phyloP scores from a whole-genome alignment of 2,113 vertebrate genomes.

The Nyctibius bracteatus region DNA sequence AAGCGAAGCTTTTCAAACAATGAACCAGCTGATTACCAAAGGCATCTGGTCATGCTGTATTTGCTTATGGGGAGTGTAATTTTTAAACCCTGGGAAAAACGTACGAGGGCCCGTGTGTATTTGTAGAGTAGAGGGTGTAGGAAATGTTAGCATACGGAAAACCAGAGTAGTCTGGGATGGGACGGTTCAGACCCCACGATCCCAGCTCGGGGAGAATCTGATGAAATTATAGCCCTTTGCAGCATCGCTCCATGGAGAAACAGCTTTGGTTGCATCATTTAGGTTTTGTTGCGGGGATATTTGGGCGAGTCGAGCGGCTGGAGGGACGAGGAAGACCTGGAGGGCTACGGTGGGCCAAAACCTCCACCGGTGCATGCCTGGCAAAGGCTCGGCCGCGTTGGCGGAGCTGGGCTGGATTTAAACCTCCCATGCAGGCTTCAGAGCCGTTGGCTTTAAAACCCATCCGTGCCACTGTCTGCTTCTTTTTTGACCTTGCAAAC shows the following conservation, averaged over 20 bases:
- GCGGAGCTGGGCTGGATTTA: background rate
- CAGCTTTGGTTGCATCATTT: background rate
- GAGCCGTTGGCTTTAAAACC: background rate
- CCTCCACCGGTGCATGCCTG: fast-evolving
- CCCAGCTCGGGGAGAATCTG: background rate
- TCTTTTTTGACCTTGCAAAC: background rate
- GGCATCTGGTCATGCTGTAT: constrained; percentile 71
- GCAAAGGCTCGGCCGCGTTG: fast-evolving
- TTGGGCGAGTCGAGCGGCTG: background rate
- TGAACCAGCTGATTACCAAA: constrained; percentile 72
- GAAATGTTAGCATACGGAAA: background rate
- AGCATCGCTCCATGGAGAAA: background rate
- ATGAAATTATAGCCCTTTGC: background rate
- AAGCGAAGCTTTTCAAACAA: constrained; percentile 71
- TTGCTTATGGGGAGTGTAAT: constrained; percentile 71
- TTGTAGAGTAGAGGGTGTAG: background rate
- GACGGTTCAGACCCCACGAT: background rate
- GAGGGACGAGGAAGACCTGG: background rate
- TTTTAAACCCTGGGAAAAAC: constrained; percentile 69
- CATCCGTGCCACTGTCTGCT: background rate
- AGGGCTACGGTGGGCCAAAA: background rate
- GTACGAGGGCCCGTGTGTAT: background rate
- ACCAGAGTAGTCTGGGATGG: background rate
- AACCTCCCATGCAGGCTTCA: background rate
- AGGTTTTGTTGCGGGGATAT: background rate